Evolutionary conservation across 1,140 invertebrate genomes (phyloP).

Genomic region (Lordiphosa collinella): DNA sequence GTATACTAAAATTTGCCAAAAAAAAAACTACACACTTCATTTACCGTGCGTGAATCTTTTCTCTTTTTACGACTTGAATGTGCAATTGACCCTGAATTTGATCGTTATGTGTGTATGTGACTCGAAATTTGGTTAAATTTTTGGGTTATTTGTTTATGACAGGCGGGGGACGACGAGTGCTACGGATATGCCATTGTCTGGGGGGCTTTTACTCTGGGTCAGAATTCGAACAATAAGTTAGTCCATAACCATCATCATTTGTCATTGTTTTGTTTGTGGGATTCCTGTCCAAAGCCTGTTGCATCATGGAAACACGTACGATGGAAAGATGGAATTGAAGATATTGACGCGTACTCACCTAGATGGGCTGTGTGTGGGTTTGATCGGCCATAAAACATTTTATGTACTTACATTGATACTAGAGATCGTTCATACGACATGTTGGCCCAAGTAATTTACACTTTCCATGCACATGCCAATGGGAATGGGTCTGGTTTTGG

Average conservation of each 20-base stretch:
- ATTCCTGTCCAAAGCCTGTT: conserved; percentile 32
- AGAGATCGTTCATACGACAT: conserved; percentile 50
- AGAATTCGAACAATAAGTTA: conserved; percentile 16
- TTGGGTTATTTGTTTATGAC: too few species aligned
- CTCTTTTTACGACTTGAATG: conserved; percentile 12
- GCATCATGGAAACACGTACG: conserved; percentile 32
- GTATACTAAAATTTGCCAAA: too few species aligned
- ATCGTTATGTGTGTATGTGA: too few species aligned
- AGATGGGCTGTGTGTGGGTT: conserved; percentile 9
- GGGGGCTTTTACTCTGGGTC: conserved; percentile 10
- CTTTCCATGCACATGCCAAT: conserved; percentile 53
- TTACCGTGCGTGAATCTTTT: neutral
- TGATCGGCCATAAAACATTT: conserved; percentile 32
- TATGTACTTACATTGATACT: conserved; percentile 1
- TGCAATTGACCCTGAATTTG: conserved; percentile 35
- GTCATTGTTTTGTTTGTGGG: conserved; percentile 10
- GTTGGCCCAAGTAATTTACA: conserved; percentile 69
- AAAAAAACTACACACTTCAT: neutral
- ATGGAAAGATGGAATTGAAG: neutral
- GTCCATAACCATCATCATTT: conserved; percentile 33
- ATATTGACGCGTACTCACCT: neutral
- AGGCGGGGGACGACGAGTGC: too few species aligned
- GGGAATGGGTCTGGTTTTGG: conserved; percentile 1
- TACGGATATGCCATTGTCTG: conserved; percentile 11
- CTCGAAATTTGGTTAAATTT: too few species aligned